Percentiles rank a stretch among this genome's conserved stretches.
phyloP scores from a whole-genome alignment of 2,888 invertebrate species.

The Drosophila ezoana region DNA sequence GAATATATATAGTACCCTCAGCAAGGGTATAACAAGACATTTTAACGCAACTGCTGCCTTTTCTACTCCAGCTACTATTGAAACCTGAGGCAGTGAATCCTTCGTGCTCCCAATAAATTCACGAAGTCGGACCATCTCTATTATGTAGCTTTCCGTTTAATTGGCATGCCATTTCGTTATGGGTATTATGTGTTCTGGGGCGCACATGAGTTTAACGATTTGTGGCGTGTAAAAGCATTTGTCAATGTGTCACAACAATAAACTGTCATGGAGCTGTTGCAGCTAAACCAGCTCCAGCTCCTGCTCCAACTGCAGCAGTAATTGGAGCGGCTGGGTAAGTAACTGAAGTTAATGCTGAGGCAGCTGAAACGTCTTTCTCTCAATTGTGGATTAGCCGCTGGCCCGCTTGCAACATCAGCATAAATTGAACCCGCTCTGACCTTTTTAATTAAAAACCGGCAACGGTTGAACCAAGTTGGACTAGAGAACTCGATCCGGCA shows the following conservation, averaged over 20 bases:
- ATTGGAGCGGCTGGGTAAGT: conserved; percentile 18
- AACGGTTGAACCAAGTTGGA: conserved; percentile 33
- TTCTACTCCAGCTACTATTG: too few relatives aligned
- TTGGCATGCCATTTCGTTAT: conserved; percentile 67
- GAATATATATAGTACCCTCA: too few relatives aligned
- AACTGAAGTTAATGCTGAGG: conserved; percentile 22
- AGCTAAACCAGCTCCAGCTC: conserved; percentile 7
- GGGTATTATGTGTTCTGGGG: conserved; percentile 47
- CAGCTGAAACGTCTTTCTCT: conserved; percentile 42
- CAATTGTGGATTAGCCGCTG: conserved; percentile 35
- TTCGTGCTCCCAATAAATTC: neutral
- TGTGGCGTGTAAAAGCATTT: conserved; percentile 72
- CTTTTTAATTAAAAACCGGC: conserved; percentile 73
- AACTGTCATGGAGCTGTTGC: conserved; percentile 47
- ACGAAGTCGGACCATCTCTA: conserved; percentile 29
- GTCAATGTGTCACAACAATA: conserved; percentile 75
- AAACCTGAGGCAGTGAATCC: neutral
- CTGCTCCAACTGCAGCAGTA: conserved; percentile 15
- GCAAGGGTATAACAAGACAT: too few relatives aligned
- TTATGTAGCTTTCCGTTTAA: conserved; percentile 48
- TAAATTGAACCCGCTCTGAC: conserved; percentile 70
- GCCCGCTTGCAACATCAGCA: conserved; percentile 62
- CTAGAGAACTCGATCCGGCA: conserved; percentile 35
- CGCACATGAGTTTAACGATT: conserved; percentile 67
- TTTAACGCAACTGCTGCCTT: too few relatives aligned